Base-by-base conservation (phyloP, 1,140 invertebrate genomes). In the Triops longicaudatus region DNA sequence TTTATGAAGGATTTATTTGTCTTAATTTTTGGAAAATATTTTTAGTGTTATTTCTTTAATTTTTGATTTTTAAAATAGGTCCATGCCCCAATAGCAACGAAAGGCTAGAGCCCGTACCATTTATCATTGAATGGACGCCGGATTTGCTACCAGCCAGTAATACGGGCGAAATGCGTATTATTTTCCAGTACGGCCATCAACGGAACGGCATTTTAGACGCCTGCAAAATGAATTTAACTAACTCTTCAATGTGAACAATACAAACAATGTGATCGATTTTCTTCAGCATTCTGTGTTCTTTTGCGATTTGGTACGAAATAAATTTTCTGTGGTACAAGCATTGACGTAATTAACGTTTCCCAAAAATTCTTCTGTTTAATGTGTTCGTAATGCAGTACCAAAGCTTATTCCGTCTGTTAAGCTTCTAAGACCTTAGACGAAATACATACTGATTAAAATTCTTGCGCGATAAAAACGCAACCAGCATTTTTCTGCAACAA, bases 81-180 rank as follows among this genome's bases (percentile, higher is more conserved):
- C 9, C 50, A 14, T 63, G 50, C 17, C 14, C 50, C 5, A 63
- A 63, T 63, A 63, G 22, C 22, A 22, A 85, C 14, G 86, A 89
- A 80, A 87, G 89, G 82, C 86, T 87, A 73, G 87, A 90, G 74
- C 87, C 88, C 22, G 89, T 87, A n/a, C 90, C 90, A 72, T 91
- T 92, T 81, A 84, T 90, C 17, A 91, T 92, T 74, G 91, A 92
- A 83, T 92, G 91, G 91, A 91, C 91, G 79, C 91, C 91, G 1
- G 89, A 92, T 81, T 87, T 92, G 78, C 83, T 92, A n/a, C 90
- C 90, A 11, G 85, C 87, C 80, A 88, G 88, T 9, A 87, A 89
- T 80, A 88, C 91, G 73, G 90, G 91, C 26, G 90, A 92, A 82
- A 81, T 92, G 31, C 85, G 87, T 77, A 86, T 91, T 44, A 88